Evolutionary conservation across 2,888 invertebrate genomes (phyloP).

Genomic region (Mimas tiliae): DNA sequence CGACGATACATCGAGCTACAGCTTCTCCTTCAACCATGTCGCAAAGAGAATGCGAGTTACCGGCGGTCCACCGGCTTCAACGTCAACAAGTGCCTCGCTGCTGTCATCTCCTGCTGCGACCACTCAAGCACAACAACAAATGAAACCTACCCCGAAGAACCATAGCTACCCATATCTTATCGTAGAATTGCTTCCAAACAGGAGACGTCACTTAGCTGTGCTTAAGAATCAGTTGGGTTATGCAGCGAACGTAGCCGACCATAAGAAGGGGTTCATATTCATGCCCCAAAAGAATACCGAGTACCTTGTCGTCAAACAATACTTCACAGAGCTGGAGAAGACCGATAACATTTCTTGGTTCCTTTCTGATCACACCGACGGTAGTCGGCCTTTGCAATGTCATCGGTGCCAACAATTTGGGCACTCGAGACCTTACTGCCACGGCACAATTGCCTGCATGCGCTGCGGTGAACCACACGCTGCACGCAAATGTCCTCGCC

Average conservation of each 20-base stretch:
- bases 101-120: too few relatives aligned
- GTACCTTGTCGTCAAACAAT: neutral
- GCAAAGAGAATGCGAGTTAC: too few relatives aligned
- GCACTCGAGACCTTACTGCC: neutral
- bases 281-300: neutral
- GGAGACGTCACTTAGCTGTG: neutral
- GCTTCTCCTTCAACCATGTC: too few relatives aligned
- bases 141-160: too few relatives aligned
- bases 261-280: neutral
- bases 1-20: too few relatives aligned
- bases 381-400: neutral
- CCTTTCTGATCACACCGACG: neutral
- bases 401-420: constrained; percentile 1
- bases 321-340: neutral
- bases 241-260: neutral
- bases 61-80: too few relatives aligned
- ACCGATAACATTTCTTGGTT: neutral
- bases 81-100: too few relatives aligned
- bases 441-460: constrained; percentile 26
- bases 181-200: neutral
- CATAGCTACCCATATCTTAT: neutral
- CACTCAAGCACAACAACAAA: too few relatives aligned
- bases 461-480: constrained; percentile 31
- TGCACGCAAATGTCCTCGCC: constrained; percentile 31
- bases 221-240: neutral